Percentiles rank a stretch among this genome's conserved stretches.
Evolutionary conservation across 2,797 vertebrate species (phyloP).

Genomic region (Jordanella pulchra): DNA sequence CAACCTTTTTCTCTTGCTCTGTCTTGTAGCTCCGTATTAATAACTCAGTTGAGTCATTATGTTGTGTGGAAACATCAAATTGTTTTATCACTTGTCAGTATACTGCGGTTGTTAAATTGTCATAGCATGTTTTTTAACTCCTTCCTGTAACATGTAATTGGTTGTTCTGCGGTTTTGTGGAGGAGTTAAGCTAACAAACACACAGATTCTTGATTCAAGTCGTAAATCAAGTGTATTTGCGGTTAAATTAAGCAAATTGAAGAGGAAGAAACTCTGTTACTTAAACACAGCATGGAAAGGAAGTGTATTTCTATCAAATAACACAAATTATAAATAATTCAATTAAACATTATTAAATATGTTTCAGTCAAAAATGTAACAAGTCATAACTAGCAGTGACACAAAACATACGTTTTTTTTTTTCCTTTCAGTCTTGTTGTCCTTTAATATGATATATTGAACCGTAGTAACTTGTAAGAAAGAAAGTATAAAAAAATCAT

Average conservation of each 20-base stretch:
- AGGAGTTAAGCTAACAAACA: conserved; percentile 18
- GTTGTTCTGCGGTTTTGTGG: conserved; percentile 25
- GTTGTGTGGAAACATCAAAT: conserved; percentile 13
- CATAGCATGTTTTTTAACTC: background rate
- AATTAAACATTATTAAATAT: no score
- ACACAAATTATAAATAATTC: no score
- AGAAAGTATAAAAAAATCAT: no score
- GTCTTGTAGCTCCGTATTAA: conserved; percentile 5
- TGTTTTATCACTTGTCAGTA: conserved; percentile 12
- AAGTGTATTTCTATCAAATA: no score
- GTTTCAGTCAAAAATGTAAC: no score
- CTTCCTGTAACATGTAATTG: background rate
- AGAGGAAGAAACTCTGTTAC: background rate
- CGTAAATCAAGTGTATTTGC: background rate
- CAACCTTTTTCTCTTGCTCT: conserved; percentile 6
- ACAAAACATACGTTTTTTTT: no score
- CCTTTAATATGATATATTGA: no score
- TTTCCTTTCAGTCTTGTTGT: no score
- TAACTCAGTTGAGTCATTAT: conserved; percentile 9
- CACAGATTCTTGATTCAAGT: conserved; percentile 2
- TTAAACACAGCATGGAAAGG: background rate
- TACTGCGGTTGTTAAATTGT: background rate
- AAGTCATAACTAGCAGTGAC: no score
- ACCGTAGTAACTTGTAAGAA: no score
- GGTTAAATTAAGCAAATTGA: background rate